These are phyloP conservation scores for Malthinus flaveolus DNA, from an alignment of 2,888 invertebrate species.

Conservation along the genomic window DNA sequence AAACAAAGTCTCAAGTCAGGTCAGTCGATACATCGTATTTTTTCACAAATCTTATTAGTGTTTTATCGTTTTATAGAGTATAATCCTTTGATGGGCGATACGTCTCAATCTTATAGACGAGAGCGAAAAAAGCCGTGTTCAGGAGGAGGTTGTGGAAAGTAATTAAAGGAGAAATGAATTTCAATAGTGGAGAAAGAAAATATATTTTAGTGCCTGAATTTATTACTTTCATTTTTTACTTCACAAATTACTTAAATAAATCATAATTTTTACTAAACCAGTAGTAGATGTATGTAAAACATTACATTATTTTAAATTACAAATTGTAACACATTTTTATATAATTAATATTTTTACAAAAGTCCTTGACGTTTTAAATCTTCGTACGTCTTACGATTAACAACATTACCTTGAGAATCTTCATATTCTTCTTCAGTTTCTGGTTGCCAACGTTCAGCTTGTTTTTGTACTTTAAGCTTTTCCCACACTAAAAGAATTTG, in stretches of 20 bases:
- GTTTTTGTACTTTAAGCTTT: conserved; percentile 93
- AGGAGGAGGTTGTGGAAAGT: conserved; percentile 50
- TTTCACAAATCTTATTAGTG: neutral
- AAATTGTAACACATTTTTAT: neutral
- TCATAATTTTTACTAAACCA: neutral
- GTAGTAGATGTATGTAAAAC: neutral
- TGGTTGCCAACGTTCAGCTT: conserved; percentile 93
- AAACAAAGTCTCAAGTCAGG: conserved; percentile 36
- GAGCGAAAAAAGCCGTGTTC: conserved; percentile 48
- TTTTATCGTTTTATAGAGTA: conserved; percentile 39
- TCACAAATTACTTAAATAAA: neutral
- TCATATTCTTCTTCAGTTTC: conserved; percentile 99
- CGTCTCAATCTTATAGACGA: conserved; percentile 46
- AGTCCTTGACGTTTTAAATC: conserved; percentile 98
- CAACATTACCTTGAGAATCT: conserved; percentile 97
- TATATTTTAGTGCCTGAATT: no score
- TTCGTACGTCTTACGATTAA: conserved; percentile 97
- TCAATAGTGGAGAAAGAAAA: conserved; percentile 1
- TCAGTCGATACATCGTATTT: conserved; percentile 21
- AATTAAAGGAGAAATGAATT: conserved; percentile 2
- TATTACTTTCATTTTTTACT: neutral
- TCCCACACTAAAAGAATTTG: conserved; percentile 82
- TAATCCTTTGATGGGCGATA: conserved; percentile 49
- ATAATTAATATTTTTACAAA: conserved; percentile 61
- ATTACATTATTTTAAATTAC: neutral